phyloP scores from a whole-genome alignment of 2,888 invertebrate species.

The Calameuta filiformis region DNA sequence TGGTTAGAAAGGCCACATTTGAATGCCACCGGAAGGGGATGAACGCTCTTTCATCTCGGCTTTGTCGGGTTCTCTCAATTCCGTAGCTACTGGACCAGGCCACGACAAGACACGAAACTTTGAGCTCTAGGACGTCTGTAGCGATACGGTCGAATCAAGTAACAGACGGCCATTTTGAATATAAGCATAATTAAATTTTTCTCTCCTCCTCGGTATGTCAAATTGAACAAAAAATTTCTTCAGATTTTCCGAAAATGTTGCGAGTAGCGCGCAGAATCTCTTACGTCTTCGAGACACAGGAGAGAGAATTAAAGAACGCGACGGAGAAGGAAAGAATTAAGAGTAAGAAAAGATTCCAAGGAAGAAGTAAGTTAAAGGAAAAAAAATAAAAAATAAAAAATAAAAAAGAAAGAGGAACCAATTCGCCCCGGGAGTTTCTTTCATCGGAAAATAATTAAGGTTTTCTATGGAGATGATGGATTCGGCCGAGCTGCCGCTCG shows the following conservation, averaged over 20 bases:
- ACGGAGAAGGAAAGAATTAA: neutral
- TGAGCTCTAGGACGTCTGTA: neutral
- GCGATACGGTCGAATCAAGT: neutral
- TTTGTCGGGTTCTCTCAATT: slow-evolving; percentile 4
- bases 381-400: neutral
- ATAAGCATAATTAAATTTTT: neutral
- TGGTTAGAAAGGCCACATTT: slow-evolving; percentile 58
- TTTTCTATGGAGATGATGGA: slow-evolving; percentile 66
- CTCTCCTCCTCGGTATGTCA: neutral
- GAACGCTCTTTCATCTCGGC: slow-evolving; percentile 54
- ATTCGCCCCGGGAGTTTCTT: slow-evolving; percentile 51
- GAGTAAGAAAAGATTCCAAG: neutral
- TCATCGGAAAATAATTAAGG: slow-evolving; percentile 66
- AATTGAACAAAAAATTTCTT: too few relatives aligned
- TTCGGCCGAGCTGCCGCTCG: slow-evolving; percentile 59
- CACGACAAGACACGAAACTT: neutral
- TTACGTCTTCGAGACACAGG: neutral
- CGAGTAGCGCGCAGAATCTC: neutral
- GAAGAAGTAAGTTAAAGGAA: neutral
- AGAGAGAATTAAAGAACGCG: neutral
- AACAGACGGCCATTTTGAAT: neutral
- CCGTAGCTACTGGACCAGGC: neutral
- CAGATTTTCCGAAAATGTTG: neutral
- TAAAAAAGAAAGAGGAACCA: slow-evolving; percentile 36
- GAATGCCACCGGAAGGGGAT: slow-evolving; percentile 53